phyloP scores from a whole-genome alignment of 2,888 invertebrate species.

The Erebia ligea region DNA sequence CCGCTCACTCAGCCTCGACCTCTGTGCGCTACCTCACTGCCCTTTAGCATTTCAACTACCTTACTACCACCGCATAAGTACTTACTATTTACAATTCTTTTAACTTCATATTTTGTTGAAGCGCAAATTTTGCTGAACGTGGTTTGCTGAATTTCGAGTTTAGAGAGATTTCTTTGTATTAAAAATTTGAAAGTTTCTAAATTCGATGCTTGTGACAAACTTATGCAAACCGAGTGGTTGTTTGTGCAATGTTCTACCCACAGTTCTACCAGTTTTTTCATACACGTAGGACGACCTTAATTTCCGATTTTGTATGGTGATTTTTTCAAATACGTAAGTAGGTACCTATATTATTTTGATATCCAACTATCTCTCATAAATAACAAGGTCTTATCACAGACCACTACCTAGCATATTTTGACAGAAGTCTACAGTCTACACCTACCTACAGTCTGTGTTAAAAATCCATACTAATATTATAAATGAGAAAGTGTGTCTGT shows the following conservation, averaged over 20 bases:
- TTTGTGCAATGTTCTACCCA: not conserved
- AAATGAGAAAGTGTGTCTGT: no score
- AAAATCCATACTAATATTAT: no score
- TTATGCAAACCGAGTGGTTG: constrained; percentile 1
- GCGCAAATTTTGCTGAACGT: constrained; percentile 25
- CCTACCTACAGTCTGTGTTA: no score
- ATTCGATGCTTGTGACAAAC: constrained; percentile 4
- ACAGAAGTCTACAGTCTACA: no score
- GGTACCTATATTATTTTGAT: no score
- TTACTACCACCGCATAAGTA: constrained; percentile 36
- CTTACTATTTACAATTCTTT: constrained; percentile 45
- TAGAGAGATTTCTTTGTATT: not conserved
- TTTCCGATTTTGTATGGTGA: not conserved
- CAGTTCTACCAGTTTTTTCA: not conserved
- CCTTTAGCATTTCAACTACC: constrained; percentile 43
- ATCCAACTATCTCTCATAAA: no score
- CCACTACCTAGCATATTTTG: no score
- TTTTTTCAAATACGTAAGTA: not conserved
- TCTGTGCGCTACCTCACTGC: constrained; percentile 55
- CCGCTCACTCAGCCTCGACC: constrained; percentile 46
- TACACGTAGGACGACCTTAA: not conserved
- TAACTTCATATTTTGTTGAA: constrained; percentile 43
- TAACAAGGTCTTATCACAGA: no score
- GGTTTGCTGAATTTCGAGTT: constrained; percentile 25
- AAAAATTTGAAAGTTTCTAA: constrained; percentile 9